phyloP scores from a whole-genome alignment of 2,888 invertebrate species.

The Xestobium rufovillosum region DNA sequence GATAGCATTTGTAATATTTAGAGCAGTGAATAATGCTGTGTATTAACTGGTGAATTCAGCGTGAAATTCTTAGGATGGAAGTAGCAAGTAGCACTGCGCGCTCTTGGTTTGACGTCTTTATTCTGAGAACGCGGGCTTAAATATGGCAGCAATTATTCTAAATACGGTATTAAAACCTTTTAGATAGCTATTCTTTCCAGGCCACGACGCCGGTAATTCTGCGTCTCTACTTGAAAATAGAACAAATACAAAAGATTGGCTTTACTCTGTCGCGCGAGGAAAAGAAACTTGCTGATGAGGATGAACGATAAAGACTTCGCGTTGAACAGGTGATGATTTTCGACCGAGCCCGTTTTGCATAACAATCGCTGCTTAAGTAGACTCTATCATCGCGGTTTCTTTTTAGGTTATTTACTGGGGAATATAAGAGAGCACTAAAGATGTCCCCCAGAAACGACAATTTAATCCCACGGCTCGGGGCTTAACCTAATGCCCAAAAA shows the following conservation, averaged over 20 bases:
- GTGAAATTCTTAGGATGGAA: too few relatives aligned
- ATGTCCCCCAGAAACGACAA: conserved; percentile 42
- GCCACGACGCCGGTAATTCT: conserved; percentile 41
- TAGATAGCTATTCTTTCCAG: conserved; percentile 45
- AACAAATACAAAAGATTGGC: conserved; percentile 45
- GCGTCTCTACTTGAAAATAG: conserved; percentile 40
- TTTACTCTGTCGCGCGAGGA: conserved; percentile 39
- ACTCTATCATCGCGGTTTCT: conserved; percentile 41
- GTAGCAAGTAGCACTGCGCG: too few relatives aligned
- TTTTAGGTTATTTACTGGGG: conserved; percentile 41
- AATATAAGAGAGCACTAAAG: conserved; percentile 44
- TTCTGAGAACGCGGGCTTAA: conserved; percentile 40
- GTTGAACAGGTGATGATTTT: conserved; percentile 43
- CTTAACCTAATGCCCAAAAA: conserved; percentile 37
- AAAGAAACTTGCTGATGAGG: conserved; percentile 42
- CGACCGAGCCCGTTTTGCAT: conserved; percentile 42
- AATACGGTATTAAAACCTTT: conserved; percentile 45
- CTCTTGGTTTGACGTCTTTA: conserved; percentile 32
- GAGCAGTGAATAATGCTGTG: too few relatives aligned
- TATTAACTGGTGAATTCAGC: too few relatives aligned
- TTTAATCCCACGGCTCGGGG: conserved; percentile 39
- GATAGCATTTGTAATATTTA: too few relatives aligned
- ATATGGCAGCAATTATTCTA: conserved; percentile 46
- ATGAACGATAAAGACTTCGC: conserved; percentile 41
- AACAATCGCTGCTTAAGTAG: conserved; percentile 44